These are phyloP conservation scores for Chloroclystis v-ata DNA, from an alignment of 2,888 invertebrate genomes.

Conservation along the genomic window DNA sequence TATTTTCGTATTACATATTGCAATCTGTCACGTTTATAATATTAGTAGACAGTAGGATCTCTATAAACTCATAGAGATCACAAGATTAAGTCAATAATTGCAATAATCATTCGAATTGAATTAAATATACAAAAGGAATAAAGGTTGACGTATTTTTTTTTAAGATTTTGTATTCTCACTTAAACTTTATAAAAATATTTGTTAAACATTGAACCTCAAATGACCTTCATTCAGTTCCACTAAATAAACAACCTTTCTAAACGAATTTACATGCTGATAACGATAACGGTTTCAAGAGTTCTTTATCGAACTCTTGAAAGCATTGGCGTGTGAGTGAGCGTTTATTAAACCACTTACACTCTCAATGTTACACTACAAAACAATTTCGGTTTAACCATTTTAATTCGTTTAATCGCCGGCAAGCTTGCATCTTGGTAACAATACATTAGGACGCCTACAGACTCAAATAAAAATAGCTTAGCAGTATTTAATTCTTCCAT, in stretches of 20 bases:
- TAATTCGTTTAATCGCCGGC: background rate
- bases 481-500: background rate
- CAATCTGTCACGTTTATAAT: too few species aligned
- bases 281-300: constrained; percentile 4
- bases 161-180: too few species aligned
- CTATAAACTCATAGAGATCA: too few species aligned
- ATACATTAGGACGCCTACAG: background rate
- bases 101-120: too few species aligned
- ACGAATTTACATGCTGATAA: background rate
- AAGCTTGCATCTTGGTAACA: background rate
- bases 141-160: too few species aligned
- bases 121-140: too few species aligned
- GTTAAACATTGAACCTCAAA: too few species aligned
- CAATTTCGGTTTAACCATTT: background rate
- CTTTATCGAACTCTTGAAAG: too few species aligned
- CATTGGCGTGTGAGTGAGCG: background rate
- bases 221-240: background rate
- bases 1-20: too few species aligned
- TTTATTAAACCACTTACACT: background rate
- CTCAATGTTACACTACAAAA: background rate
- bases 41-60: too few species aligned
- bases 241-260: background rate
- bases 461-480: background rate
- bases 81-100: too few species aligned
- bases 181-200: too few species aligned